Base-by-base conservation (phyloP, 2,888 invertebrate genomes). In the Luperina testacea region DNA sequence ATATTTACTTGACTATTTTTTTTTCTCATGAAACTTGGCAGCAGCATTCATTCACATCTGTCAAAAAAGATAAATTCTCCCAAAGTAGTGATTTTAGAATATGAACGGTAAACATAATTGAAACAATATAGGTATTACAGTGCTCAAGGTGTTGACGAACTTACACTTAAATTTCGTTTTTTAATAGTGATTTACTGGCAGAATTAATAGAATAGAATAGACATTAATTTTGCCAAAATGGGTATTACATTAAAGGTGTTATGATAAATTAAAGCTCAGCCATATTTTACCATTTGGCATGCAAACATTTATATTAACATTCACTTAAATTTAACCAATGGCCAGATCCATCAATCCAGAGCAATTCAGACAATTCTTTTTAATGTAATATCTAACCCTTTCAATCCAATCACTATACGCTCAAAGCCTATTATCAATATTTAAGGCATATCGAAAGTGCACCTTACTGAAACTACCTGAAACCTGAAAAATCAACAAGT, bases 401-500 rank as follows among this genome's bases (percentile, higher is more conserved):
- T 45, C 2, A 42, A 65, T 38, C 13, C 24, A 61, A 65, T 53
- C 27, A 38, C 64, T 78, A 11, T 68, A 61, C 38, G 1, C 20
- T 45, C 2, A 45, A 70, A 24, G 20, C 20, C 17, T 68, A 61
- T 74, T 68, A 61, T 74, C 6, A 27, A 61, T 71, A 48, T 67
- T 48, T 7, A 42, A 17, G 48, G 13, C 7, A 42, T 42, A 48
- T 6, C 24, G 6, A 68, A 71, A 71, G 6, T 71, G 42, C 32
- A 73, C 45, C 13, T 48, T 53, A 63, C 45, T 42, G 38, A 80
- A 80, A 77, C 42, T 53, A 63, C 67, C 63, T 67, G 61, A 72
- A 77, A 72, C 80, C 76, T 48, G 72, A 71, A 81, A 88, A 83
- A 74, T 86, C 87, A 88, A 86, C 87, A 88, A 88, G 84, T 84